A percentile compares a stretch with the other conserved stretches of the same genome.
Conservation (phyloP, 1,140 invertebrate species). For the Nixonia krombeini region DNA sequence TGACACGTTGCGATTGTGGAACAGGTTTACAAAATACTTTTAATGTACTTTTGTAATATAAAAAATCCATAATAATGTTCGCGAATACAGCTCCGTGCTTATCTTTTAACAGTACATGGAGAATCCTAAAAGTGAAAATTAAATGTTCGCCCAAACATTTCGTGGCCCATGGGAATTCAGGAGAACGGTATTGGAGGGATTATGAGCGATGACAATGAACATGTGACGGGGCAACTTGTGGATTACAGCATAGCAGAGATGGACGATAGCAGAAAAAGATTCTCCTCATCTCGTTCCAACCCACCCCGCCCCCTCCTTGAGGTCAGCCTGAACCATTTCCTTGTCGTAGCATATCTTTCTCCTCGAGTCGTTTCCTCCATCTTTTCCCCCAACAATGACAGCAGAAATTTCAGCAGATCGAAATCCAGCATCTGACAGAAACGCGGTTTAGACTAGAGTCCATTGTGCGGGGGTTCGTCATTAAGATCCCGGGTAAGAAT, state of each 20-base stretch:
- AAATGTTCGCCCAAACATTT: conserved; percentile 25
- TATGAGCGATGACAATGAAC: conserved; percentile 30
- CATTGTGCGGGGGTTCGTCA: too few relatives aligned
- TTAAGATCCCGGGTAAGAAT: conserved; percentile 44
- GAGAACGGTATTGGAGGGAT: conserved; percentile 36
- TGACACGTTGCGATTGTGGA: too few relatives aligned
- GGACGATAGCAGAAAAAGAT: conserved; percentile 44
- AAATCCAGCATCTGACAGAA: conserved; percentile 45
- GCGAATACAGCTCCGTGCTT: conserved; percentile 9
- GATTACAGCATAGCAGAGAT: conserved; percentile 53
- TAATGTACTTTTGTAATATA: too few relatives aligned
- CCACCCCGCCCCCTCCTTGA: background rate
- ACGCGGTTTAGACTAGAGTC: conserved; percentile 22
- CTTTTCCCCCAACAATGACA: conserved; percentile 16
- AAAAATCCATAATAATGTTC: too few relatives aligned
- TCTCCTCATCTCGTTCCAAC: conserved; percentile 5
- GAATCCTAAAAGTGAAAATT: conserved; percentile 4
- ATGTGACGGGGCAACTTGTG: conserved; percentile 23
- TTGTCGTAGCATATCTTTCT: conserved; percentile 37
- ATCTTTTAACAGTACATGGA: conserved; percentile 9
- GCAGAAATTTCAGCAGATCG: conserved; percentile 43
- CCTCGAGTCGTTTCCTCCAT: conserved; percentile 21
- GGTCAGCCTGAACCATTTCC: conserved; percentile 3
- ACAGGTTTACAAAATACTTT: too few relatives aligned
- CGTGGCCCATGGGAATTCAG: conserved; percentile 34